Percentiles rank a stretch among this genome's conserved stretches.
Evolutionary conservation across 2,113 vertebrate species (phyloP).

Genomic region (Dasyurus viverrinus): DNA sequence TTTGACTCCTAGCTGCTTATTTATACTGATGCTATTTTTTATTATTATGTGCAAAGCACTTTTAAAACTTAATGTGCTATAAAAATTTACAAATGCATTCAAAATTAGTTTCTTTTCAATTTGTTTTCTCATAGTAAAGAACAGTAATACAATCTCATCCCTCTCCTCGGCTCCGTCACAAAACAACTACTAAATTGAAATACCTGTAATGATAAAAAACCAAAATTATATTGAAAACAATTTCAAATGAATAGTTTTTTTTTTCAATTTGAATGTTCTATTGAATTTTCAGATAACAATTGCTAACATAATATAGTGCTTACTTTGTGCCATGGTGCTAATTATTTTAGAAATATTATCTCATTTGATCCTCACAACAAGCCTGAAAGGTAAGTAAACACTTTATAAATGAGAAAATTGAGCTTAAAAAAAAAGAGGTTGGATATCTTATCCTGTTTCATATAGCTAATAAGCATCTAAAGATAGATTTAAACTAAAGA

Average conservation of each 20-base stretch:
- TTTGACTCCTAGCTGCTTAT: too few relatives aligned
- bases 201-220: neutral
- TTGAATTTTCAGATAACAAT: neutral
- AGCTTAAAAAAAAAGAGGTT: neutral
- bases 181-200: neutral
- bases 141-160: neutral
- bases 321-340: neutral
- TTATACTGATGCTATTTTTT: too few relatives aligned
- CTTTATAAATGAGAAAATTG: neutral
- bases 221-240: neutral
- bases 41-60: too few relatives aligned
- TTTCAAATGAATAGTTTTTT: neutral
- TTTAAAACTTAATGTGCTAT: too few relatives aligned
- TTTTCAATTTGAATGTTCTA: neutral
- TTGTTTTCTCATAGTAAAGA: neutral
- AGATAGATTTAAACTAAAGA: neutral
- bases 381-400: neutral
- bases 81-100: neutral
- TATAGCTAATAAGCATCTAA: neutral
- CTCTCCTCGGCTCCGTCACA: neutral
- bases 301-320: too few relatives aligned
- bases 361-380: neutral
- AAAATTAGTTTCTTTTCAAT: neutral
- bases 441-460: neutral
- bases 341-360: neutral